Conservation (phyloP, 2,113 vertebrate species). For the Platichthys flesus region DNA sequence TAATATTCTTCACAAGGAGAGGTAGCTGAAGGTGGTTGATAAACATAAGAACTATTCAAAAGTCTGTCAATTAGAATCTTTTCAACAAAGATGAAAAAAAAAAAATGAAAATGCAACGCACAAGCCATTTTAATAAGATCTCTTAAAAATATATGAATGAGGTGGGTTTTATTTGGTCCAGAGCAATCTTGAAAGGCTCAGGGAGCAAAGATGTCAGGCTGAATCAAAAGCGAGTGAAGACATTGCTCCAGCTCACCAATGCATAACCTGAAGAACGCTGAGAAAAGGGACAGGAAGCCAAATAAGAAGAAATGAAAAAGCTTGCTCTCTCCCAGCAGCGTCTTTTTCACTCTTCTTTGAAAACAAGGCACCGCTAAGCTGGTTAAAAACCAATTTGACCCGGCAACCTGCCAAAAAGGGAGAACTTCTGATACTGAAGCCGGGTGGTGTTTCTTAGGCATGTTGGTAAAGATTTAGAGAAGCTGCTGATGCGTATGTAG, state of each 20-base stretch:
- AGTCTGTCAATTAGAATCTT: not conserved
- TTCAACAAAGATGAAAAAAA: not conserved
- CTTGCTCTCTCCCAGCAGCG: not conserved
- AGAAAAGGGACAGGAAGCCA: not conserved
- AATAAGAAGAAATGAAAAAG: not conserved
- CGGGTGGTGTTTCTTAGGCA: not conserved
- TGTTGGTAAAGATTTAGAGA: not conserved
- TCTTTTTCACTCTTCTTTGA: not conserved
- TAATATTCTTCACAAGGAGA: not conserved
- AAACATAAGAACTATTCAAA: not conserved
- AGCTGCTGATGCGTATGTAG: not conserved
- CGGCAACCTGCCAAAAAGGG: not conserved
- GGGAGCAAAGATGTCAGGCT: not conserved
- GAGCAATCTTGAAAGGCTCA: not conserved
- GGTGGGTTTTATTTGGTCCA: not conserved
- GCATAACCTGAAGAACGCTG: not conserved
- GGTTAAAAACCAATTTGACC: not conserved
- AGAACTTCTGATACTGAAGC: not conserved
- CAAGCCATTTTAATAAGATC: not conserved
- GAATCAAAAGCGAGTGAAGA: not conserved
- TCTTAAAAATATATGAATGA: conserved; percentile 4
- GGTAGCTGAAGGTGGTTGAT: not conserved
- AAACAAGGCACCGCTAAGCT: not conserved
- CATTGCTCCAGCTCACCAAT: not conserved
- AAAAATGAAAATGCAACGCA: not conserved